Conservation (phyloP, 2,113 vertebrate species). For the Tupaia chinensis region DNA sequence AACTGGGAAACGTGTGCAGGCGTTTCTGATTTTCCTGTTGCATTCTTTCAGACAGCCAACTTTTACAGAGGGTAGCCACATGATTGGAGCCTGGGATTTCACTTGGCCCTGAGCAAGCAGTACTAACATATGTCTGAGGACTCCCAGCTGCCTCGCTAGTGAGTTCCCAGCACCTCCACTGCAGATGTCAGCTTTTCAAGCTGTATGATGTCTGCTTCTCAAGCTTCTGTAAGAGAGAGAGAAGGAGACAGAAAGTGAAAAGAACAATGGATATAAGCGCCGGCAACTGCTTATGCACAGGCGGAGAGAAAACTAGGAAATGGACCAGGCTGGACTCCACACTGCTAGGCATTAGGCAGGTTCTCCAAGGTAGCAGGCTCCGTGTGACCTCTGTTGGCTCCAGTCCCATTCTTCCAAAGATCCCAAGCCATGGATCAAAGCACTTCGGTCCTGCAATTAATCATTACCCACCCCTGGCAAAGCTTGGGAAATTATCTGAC, state of each 20-base stretch:
- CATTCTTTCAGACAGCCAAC: slow-evolving; percentile 73
- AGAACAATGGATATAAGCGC: background rate
- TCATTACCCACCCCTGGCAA: background rate
- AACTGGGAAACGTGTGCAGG: slow-evolving; percentile 32
- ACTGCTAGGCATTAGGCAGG: background rate
- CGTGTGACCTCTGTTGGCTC: background rate
- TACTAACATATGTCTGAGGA: slow-evolving; percentile 71
- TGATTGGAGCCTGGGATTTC: slow-evolving; percentile 46
- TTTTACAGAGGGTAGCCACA: slow-evolving; percentile 70
- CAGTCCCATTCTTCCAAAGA: background rate
- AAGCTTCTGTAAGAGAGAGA: slow-evolving; percentile 15
- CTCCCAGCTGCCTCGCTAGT: background rate
- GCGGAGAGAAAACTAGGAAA: slow-evolving; percentile 6
- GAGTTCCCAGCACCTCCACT: background rate
- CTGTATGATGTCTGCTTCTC: background rate
- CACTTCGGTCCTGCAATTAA: background rate
- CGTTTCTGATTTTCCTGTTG: slow-evolving; percentile 69
- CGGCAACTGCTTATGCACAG: slow-evolving; percentile 6
- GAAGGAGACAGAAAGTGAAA: background rate
- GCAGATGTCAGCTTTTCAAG: slow-evolving; percentile 53
- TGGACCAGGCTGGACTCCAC: background rate
- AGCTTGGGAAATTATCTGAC: background rate
- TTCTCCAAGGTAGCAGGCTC: background rate
- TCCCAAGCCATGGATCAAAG: background rate
- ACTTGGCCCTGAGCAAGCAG: slow-evolving; percentile 52